These are phyloP conservation scores for Heliangelus exortis DNA, from an alignment of 2,797 vertebrate genomes.

Conservation along the genomic window DNA sequence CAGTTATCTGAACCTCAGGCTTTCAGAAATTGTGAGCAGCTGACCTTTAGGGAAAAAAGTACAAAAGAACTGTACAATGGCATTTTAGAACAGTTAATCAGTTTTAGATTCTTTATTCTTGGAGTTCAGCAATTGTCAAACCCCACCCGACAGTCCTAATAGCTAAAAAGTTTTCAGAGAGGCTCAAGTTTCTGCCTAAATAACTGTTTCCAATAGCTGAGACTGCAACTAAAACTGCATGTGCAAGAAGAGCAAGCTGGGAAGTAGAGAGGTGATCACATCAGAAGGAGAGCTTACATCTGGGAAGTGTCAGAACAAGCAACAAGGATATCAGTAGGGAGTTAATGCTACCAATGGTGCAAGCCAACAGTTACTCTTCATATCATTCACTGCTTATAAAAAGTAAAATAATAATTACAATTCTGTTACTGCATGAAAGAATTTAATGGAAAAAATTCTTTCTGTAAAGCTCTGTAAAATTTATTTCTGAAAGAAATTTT, in stretches of 20 bases:
- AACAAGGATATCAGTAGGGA: neutral
- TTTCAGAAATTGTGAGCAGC: neutral
- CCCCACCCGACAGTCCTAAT: neutral
- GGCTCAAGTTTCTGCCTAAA: neutral
- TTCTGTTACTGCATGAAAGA: neutral
- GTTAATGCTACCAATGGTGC: neutral
- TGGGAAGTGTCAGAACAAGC: neutral
- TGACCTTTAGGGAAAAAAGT: neutral
- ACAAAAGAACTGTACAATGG: neutral
- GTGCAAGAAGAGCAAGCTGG: neutral
- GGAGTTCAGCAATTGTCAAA: neutral
- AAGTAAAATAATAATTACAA: neutral
- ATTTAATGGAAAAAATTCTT: neutral
- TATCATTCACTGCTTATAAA: neutral
- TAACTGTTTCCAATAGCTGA: neutral
- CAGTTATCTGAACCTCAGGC: neutral
- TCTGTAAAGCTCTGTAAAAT: neutral
- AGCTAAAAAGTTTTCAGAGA: neutral
- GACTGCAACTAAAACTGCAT: neutral
- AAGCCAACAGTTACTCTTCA: neutral
- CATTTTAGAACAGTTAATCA: neutral
- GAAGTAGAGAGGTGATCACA: neutral
- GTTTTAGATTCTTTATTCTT: neutral
- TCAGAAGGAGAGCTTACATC: neutral
- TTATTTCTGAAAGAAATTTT: neutral